Percentiles rank a stretch among this genome's conserved stretches.
These are phyloP conservation scores for Orthonevra nobilis DNA, from an alignment of 2,888 invertebrate species.

Conservation along the genomic window DNA sequence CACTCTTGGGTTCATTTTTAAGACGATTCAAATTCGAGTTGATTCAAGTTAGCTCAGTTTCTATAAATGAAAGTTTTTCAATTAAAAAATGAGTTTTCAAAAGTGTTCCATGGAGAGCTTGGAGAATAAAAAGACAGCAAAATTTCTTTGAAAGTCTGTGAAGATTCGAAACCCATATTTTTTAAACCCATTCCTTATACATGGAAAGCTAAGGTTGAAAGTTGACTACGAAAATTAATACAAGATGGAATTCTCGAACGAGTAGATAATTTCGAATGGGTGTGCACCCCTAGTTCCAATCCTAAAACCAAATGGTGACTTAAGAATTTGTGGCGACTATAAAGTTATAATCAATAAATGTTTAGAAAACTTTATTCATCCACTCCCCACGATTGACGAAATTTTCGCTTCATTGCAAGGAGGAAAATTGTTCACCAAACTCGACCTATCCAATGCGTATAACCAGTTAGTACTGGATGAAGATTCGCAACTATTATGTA, in stretches of 20 bases:
- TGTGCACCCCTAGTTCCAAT: constrained; percentile 23
- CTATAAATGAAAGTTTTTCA: constrained; percentile 6
- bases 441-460: constrained; percentile 74
- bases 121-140: constrained; percentile 2
- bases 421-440: constrained; percentile 63
- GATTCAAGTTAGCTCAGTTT: constrained; percentile 32
- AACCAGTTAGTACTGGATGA: constrained; percentile 74
- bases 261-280: constrained; percentile 46
- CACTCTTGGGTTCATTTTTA: constrained; percentile 3
- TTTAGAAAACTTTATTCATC: constrained; percentile 17
- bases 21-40: constrained; percentile 43
- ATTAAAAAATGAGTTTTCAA: constrained; percentile 31
- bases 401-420: constrained; percentile 27
- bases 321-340: constrained; percentile 37
- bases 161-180: constrained; percentile 25
- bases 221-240: constrained; percentile 10
- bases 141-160: not conserved
- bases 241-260: constrained; percentile 2
- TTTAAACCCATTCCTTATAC: constrained; percentile 34
- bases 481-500: constrained; percentile 65
- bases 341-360: constrained; percentile 15
- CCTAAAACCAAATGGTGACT: not conserved
- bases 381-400: constrained; percentile 9
- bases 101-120: constrained; percentile 20
- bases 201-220: constrained; percentile 36